Conservation (phyloP, 2,113 vertebrate species). For the Oryzias curvinotus region DNA sequence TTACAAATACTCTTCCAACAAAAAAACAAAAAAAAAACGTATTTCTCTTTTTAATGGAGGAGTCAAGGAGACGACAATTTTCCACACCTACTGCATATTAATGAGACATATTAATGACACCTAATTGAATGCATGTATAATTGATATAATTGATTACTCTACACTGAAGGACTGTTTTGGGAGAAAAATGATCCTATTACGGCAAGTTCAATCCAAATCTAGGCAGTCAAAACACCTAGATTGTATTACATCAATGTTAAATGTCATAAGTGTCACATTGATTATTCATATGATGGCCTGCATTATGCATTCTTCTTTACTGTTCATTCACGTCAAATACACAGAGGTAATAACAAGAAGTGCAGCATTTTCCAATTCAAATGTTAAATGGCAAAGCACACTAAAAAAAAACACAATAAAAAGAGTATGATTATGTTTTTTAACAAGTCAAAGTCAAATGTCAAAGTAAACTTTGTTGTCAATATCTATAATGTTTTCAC, state of each 20-base stretch:
- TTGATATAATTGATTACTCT: slow-evolving; percentile 98
- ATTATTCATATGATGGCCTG: slow-evolving; percentile 88
- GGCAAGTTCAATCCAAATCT: slow-evolving; percentile 93
- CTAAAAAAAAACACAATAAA: background rate
- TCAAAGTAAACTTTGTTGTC: no score
- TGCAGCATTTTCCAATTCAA: background rate
- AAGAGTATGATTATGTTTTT: no score
- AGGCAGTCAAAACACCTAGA: slow-evolving; percentile 90
- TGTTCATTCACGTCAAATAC: slow-evolving; percentile 82
- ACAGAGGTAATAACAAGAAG: slow-evolving; percentile 62
- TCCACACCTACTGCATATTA: slow-evolving; percentile 89
- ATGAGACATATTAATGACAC: slow-evolving; percentile 99
- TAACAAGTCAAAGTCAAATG: no score
- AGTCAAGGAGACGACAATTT: slow-evolving; percentile 65
- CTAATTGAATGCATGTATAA: slow-evolving; percentile 94
- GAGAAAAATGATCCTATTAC: slow-evolving; percentile 98
- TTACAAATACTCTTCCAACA: slow-evolving; percentile 46
- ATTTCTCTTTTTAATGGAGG: slow-evolving; percentile 54
- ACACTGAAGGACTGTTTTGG: slow-evolving; percentile 89
- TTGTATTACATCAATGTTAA: slow-evolving; percentile 88
- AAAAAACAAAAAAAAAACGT: background rate
- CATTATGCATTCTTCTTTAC: slow-evolving; percentile 85
- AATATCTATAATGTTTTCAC: no score
- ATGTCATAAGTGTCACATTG: slow-evolving; percentile 97
- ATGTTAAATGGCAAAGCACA: background rate